Percentiles rank a stretch among this genome's conserved stretches.
These are phyloP conservation scores for Sebastes dallii DNA, from an alignment of 2,797 vertebrate genomes.

Conservation along the genomic window DNA sequence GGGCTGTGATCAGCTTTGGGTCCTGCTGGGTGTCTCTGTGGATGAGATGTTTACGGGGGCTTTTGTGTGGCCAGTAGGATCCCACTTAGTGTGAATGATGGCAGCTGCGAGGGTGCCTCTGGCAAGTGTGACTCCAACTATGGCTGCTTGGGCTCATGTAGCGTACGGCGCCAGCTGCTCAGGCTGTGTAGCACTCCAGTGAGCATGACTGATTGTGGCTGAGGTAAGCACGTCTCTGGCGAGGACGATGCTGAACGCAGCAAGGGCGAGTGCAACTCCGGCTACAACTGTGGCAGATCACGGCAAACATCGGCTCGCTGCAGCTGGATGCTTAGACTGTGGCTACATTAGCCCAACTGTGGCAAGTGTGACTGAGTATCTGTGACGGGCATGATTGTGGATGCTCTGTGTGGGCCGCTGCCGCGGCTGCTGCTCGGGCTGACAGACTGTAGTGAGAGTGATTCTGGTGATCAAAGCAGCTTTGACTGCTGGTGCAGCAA, in stretches of 20 bases:
- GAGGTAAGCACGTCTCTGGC: slow-evolving; percentile 59
- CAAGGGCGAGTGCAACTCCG: slow-evolving; percentile 16
- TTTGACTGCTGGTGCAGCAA: slow-evolving; percentile 67
- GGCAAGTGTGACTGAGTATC: slow-evolving; percentile 38
- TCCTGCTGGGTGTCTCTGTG: slow-evolving; percentile 45
- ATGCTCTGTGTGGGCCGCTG: slow-evolving; percentile 49
- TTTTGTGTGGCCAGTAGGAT: slow-evolving; percentile 69
- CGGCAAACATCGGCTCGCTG: slow-evolving; percentile 10
- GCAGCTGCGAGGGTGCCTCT: slow-evolving; percentile 69
- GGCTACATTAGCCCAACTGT: slow-evolving; percentile 25
- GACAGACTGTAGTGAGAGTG: slow-evolving; percentile 42
- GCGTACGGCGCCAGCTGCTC: slow-evolving; percentile 62
- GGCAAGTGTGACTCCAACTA: slow-evolving; percentile 66
- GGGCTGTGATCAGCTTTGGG: slow-evolving; percentile 40
- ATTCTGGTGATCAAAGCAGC: slow-evolving; percentile 64
- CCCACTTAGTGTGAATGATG: slow-evolving; percentile 75
- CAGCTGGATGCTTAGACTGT: slow-evolving; percentile 33
- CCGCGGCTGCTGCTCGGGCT: slow-evolving; percentile 23
- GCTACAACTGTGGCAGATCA: slow-evolving; percentile 20
- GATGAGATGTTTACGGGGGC: slow-evolving; percentile 56
- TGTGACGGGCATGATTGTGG: slow-evolving; percentile 34
- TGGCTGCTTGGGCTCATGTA: slow-evolving; percentile 65
- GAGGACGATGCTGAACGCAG: slow-evolving; percentile 37
- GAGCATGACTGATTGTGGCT: slow-evolving; percentile 68
- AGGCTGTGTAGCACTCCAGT: slow-evolving; percentile 58